Conservation (phyloP, 2,797 vertebrate genomes). For the Tenualosa thibaudeaui region DNA sequence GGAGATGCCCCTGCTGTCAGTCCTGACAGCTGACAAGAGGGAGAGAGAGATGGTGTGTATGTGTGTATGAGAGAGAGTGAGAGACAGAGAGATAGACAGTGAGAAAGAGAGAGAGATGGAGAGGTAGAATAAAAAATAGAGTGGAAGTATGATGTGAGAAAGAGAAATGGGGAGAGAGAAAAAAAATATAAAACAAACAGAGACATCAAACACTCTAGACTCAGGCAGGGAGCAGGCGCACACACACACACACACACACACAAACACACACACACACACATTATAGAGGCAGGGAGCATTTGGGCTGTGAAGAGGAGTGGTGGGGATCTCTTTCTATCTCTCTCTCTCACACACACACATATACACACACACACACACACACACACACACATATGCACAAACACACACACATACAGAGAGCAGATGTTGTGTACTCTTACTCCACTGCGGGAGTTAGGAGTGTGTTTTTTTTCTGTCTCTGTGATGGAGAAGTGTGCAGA, state of each 20-base stretch:
- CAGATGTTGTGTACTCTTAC: slow-evolving; percentile 26
- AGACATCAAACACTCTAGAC: slow-evolving; percentile 14
- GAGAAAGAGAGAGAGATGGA: slow-evolving; percentile 53
- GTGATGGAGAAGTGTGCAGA: slow-evolving; percentile 23
- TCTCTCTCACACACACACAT: neutral
- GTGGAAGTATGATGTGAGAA: neutral
- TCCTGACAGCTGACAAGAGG: slow-evolving; percentile 51
- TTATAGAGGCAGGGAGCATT: neutral
- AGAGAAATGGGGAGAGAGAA: neutral
- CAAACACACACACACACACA: too few species aligned
- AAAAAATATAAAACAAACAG: slow-evolving; percentile 12
- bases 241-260: too few species aligned
- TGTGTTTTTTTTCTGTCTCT: slow-evolving; percentile 22
- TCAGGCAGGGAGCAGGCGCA: neutral
- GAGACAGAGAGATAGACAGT: slow-evolving; percentile 63
- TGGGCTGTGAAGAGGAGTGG: neutral
- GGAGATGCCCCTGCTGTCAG: slow-evolving; percentile 52
- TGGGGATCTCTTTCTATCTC: neutral
- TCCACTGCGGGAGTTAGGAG: slow-evolving; percentile 14
- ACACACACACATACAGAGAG: slow-evolving; percentile 8
- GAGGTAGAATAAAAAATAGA: neutral
- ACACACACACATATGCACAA: slow-evolving; percentile 11
- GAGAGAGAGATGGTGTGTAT: slow-evolving; percentile 41
- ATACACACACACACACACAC: slow-evolving; percentile 13
- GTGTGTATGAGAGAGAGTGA: slow-evolving; percentile 30